Conservation (phyloP, 2,888 invertebrate species). For the Ochropleura leucogaster region DNA sequence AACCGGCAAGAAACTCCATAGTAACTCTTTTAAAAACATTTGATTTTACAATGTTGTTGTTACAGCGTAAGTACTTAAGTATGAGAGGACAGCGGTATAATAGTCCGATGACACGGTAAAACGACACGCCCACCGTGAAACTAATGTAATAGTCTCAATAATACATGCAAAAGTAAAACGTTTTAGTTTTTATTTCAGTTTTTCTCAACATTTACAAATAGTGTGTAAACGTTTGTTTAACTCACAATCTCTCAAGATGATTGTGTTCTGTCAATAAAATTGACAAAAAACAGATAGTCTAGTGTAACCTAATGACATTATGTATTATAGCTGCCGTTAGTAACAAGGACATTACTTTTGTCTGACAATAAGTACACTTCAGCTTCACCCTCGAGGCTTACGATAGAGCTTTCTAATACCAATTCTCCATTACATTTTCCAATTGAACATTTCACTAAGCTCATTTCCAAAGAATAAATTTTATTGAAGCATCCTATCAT, state of each 20-base stretch:
- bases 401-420: conserved; percentile 11
- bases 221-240: not conserved
- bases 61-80: too few relatives aligned
- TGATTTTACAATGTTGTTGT: too few relatives aligned
- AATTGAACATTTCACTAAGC: conserved; percentile 33
- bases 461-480: conserved; percentile 33
- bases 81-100: too few relatives aligned
- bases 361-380: not conserved
- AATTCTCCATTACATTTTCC: conserved; percentile 9
- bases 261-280: not conserved
- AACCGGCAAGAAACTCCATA: too few relatives aligned
- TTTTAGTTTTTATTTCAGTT: not conserved
- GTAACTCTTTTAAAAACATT: too few relatives aligned
- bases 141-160: too few relatives aligned
- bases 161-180: not conserved
- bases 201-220: not conserved
- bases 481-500: conserved; percentile 19
- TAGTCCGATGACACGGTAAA: too few relatives aligned
- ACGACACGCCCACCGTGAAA: too few relatives aligned
- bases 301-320: not conserved
- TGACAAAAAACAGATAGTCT: not conserved
- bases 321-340: not conserved
- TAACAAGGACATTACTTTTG: not conserved
- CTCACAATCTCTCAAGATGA: not conserved
- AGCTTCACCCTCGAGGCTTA: too few relatives aligned